Percentiles rank a stretch among this genome's conserved stretches.
Conservation (phyloP, 2,797 vertebrate species). For the Pipistrellus kuhlii region DNA sequence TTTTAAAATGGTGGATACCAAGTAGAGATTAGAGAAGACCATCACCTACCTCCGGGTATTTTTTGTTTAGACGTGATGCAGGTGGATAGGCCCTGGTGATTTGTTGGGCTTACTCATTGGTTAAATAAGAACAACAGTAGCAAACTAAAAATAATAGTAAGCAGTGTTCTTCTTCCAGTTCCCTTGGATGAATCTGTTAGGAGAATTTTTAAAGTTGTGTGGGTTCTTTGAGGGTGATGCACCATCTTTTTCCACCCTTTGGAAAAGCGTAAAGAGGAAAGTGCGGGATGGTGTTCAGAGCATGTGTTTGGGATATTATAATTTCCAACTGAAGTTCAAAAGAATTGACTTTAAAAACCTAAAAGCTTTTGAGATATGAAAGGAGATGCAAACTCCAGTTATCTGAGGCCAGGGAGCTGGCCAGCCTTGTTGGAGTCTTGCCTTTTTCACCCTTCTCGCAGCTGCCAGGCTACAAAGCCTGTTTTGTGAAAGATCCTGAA, state of each 20-base stretch:
- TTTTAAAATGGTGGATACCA: neutral
- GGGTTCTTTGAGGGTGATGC: neutral
- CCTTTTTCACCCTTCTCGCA: constrained; percentile 54
- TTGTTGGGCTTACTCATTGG: neutral
- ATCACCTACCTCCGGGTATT: neutral
- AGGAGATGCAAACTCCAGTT: neutral
- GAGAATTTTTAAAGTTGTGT: neutral
- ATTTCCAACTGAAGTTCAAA: constrained; percentile 67
- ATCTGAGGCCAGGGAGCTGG: constrained; percentile 46
- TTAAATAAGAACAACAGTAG: neutral
- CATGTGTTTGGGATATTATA: constrained; percentile 42
- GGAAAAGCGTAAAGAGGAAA: neutral
- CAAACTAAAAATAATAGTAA: neutral
- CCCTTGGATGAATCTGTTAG: neutral
- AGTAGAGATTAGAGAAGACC: neutral
- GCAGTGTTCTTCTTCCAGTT: neutral
- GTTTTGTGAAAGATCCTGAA: constrained; percentile 77
- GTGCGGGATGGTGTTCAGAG: neutral
- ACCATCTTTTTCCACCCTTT: neutral
- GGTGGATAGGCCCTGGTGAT: neutral
- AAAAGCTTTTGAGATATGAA: constrained; percentile 11
- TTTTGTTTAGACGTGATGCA: neutral
- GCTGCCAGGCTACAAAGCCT: constrained; percentile 75
- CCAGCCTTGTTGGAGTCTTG: constrained; percentile 65
- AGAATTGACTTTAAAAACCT: constrained; percentile 70